Evolutionary conservation across 2,888 invertebrate genomes (phyloP), one percentile per base, ranked within the genome.

Genomic region (Augochlorella aurata): DNA sequence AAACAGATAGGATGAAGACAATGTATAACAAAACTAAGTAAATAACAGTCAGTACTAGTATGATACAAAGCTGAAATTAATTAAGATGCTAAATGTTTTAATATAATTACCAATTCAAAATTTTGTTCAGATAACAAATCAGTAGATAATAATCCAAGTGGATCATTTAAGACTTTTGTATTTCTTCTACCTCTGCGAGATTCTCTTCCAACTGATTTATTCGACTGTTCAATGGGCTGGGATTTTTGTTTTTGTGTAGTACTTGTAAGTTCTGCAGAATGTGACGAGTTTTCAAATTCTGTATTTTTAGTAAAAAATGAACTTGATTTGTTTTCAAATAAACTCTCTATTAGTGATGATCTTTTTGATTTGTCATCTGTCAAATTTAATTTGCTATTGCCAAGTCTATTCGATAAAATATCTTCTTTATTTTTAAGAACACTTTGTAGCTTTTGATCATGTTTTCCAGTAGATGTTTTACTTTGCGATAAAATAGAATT

Each of bases 121-220:
- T 49, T 74, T 85, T 88, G 80, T 45, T 71, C 79, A 7, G 83
- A 47, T 16, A 70, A 24, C 14, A 77, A 69, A 18, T 61, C 75
- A 7, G 81, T 47, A 7, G 90, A 84, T 47, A 92, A 82, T 49
- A 93, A 82, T 73, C 93, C 93, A 14, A 93, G 84, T 47, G 92
- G 92, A 83, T 93, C 93, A 47, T 89, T 89, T 65, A 90, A 83
- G 29, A 88, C 78, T 16, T 84, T 78, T 12, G 91, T 85, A 74
- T 85, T 88, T 83, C 88, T 89, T 75, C 90, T 90, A 71, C 87
- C 82, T 85, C 92, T 88, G 49, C 93, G 88, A 58, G 90, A 82
- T 75, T 92, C 92, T 79, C 87, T 89, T 12, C 76, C 82, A 14
- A 87, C 78, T 76, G 84, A 68, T 45, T 88, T 90, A 24, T 87